Evolutionary conservation across 2,888 invertebrate species (phyloP).

Genomic region (Apeira syringaria): DNA sequence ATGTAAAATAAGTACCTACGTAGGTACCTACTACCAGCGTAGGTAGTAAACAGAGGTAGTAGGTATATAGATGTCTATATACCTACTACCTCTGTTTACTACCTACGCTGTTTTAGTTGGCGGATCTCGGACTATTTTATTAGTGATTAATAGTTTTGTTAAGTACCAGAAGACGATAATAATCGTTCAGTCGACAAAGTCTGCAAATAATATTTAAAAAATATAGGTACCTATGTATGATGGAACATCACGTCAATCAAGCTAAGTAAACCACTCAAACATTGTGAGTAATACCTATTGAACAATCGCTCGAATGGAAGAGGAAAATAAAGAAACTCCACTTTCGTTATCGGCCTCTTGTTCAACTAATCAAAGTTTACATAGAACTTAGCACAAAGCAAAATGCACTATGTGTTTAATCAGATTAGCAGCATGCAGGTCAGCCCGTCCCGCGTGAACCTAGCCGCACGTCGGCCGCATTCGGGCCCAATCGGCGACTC

Average conservation of each 20-base stretch:
- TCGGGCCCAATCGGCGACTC: conserved; percentile 31
- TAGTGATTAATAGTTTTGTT: no score
- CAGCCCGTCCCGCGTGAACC: conserved; percentile 56
- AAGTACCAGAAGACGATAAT: no score
- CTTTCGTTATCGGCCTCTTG: conserved; percentile 33
- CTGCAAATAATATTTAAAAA: no score
- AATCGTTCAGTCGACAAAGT: no score
- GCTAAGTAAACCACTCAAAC: neutral
- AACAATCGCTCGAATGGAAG: conserved; percentile 4
- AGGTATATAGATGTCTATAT: no score
- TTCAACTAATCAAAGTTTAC: conserved; percentile 33
- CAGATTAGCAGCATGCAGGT: conserved; percentile 72
- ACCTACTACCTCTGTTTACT: no score
- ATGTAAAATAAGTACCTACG: no score
- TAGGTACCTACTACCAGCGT: no score
- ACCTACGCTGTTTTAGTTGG: no score
- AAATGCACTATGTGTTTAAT: conserved; percentile 59
- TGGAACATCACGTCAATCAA: neutral
- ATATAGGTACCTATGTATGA: no score
- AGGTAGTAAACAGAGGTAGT: no score
- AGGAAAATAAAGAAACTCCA: conserved; percentile 18
- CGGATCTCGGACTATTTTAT: no score
- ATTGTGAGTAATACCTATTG: neutral
- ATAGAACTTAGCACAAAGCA: conserved; percentile 43
- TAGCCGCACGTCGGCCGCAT: conserved; percentile 47